These are phyloP conservation scores for Drosophila subobscura DNA, from an alignment of 1,140 invertebrate species.

Conservation along the genomic window DNA sequence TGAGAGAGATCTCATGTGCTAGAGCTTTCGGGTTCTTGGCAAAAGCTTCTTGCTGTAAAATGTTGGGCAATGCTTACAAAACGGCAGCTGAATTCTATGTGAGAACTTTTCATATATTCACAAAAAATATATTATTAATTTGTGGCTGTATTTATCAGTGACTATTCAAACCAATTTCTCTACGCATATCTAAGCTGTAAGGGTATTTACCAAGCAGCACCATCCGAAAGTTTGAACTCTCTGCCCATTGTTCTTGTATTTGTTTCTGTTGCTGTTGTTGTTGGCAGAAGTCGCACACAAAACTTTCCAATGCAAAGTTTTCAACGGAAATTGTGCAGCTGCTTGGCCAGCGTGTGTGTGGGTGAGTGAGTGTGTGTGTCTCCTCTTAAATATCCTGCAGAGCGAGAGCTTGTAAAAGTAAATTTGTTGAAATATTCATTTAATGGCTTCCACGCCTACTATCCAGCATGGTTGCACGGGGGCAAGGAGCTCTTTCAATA, in stretches of 20 bases:
- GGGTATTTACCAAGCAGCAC: slow-evolving; percentile 13
- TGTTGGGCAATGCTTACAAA: too few species aligned
- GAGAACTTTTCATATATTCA: too few species aligned
- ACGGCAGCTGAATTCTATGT: too few species aligned
- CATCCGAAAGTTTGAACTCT: neutral
- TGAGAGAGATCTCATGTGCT: too few species aligned
- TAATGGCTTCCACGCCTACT: slow-evolving; percentile 54
- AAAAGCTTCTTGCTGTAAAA: too few species aligned
- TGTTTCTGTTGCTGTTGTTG: slow-evolving; percentile 39
- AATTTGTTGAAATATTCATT: slow-evolving; percentile 79
- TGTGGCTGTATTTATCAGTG: neutral
- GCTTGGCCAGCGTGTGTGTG: slow-evolving; percentile 58
- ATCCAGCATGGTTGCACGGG: slow-evolving; percentile 21
- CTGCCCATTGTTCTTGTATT: neutral
- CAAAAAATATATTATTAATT: neutral
- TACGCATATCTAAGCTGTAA: too few species aligned
- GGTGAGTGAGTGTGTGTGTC: slow-evolving; percentile 20
- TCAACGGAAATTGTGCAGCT: slow-evolving; percentile 77
- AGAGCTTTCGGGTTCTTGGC: too few species aligned
- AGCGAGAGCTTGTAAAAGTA: slow-evolving; percentile 46
- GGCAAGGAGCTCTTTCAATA: slow-evolving; percentile 45
- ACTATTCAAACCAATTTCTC: too few species aligned
- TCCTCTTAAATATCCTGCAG: slow-evolving; percentile 44
- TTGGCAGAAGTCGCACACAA: slow-evolving; percentile 74
- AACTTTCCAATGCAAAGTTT: slow-evolving; percentile 71